Evolutionary conservation across 2,113 vertebrate species (phyloP), one percentile per base, ranked within the genome.

Genomic region (Monarcha castaneiventris): DNA sequence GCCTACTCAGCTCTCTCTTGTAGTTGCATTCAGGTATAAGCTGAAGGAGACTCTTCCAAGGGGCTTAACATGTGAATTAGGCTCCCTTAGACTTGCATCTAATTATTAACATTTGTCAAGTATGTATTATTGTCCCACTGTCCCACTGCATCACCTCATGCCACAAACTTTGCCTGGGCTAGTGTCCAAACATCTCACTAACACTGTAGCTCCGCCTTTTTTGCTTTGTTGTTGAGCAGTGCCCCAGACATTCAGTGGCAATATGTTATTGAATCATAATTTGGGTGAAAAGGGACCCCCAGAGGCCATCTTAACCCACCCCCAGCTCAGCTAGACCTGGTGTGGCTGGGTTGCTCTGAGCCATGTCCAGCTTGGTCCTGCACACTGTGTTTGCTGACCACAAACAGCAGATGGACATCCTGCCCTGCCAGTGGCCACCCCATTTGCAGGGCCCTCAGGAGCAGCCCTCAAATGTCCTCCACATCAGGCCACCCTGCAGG

Each of bases 141-240:
- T n/a, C 43, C 16, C n/a, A 30, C 15, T 1, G 1, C 16, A 52
- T 35, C 54, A 8, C 30, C 37, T 79, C 26, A 10, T 35, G 44
- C 22, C 39, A 37, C 16, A 18, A 44, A 30, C 29, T 80, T 39
- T 68, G 23, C 7, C 58, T 35, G 18, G 7, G 6, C 25, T 25
- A 3, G 3, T 19, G 17, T 27, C 49, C 44, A 35, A 41, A 35
- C 19, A 29, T 18, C n/a, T 35, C 0, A 2, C 9, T 30, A 32
- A 39, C 4, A 3, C 6, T 19, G n/a, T 29, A 51, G 26, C 43
- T 83, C 22, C 12, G 19, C 16, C 54, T 37, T 43, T 43, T 22
- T 35, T 41, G 29, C 33, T 52, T n/a, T 72, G 23, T 4, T 52
- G 21, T 11, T 19, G 33, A 52, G 46, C 55, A 75, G 10, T 49